A percentile compares a stretch with the other conserved stretches of the same genome.
Conservation (phyloP, 1,140 invertebrate genomes). For the Drosophila gunungcola region DNA sequence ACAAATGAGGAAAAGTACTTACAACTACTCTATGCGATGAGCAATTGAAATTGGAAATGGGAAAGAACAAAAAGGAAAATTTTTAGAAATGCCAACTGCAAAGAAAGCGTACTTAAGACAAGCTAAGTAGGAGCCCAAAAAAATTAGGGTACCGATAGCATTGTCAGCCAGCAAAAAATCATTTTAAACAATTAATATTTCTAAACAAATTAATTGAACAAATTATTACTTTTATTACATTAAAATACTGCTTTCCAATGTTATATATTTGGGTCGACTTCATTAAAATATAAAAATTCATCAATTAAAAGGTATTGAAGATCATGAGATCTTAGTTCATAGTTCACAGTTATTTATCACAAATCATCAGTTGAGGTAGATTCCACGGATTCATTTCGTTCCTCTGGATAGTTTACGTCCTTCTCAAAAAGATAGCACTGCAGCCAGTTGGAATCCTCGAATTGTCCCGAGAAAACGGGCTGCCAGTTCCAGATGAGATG, state of each 20-base stretch:
- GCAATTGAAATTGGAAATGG: neutral
- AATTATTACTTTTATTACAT: no score
- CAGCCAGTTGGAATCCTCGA: constrained; percentile 34
- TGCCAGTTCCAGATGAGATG: constrained; percentile 89
- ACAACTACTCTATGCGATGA: constrained; percentile 6
- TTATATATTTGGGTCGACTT: no score
- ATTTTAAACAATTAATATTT: no score
- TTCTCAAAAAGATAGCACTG: constrained; percentile 59
- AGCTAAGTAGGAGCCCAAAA: neutral
- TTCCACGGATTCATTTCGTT: neutral
- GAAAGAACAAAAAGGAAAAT: neutral
- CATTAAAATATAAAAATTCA: no score
- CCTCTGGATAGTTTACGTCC: constrained; percentile 43
- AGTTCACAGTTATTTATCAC: no score
- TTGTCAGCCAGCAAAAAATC: no score
- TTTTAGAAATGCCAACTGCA: neutral
- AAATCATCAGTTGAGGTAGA: no score
- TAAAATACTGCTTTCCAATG: no score
- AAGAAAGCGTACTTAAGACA: neutral
- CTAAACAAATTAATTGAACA: no score
- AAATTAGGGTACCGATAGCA: neutral
- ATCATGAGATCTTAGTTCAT: no score
- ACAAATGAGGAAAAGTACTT: constrained; percentile 42
- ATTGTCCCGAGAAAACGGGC: constrained; percentile 85
- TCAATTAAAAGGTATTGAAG: no score